Evolutionary conservation across 2,888 invertebrate species (phyloP).

Genomic region (Bedellia somnulentella): DNA sequence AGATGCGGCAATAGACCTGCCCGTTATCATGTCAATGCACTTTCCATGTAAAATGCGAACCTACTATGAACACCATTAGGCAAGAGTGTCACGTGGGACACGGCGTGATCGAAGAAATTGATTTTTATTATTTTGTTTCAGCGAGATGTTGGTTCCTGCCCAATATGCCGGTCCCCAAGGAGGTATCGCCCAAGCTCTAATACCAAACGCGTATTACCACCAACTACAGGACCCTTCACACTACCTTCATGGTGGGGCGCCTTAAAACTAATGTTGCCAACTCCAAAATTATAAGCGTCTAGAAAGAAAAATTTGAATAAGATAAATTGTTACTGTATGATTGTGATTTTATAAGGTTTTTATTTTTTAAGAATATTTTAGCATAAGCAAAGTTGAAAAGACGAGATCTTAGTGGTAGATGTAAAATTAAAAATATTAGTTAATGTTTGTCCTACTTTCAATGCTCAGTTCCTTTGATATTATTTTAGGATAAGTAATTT

Average conservation of each 20-base stretch:
- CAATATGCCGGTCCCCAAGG: conserved; percentile 44
- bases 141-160: conserved; percentile 47
- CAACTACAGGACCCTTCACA: conserved; percentile 45
- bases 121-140: conserved; percentile 23
- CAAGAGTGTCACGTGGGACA: no score
- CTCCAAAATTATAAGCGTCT: background rate
- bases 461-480: background rate
- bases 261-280: conserved; percentile 15
- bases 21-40: no score
- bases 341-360: conserved; percentile 1
- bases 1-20: no score
- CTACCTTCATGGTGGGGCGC: conserved; percentile 33
- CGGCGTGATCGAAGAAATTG: no score
- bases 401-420: background rate
- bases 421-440: background rate
- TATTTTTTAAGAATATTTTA: background rate
- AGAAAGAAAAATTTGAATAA: no score
- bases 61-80: no score
- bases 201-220: conserved; percentile 47
- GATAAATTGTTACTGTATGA: background rate
- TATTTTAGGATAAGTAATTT: no score
- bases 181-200: conserved; percentile 33
- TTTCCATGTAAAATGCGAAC: no score
- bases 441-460: background rate
- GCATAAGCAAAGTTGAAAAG: background rate